These are phyloP conservation scores for Cenopis cana DNA, from an alignment of 2,888 invertebrate species.

Conservation along the genomic window DNA sequence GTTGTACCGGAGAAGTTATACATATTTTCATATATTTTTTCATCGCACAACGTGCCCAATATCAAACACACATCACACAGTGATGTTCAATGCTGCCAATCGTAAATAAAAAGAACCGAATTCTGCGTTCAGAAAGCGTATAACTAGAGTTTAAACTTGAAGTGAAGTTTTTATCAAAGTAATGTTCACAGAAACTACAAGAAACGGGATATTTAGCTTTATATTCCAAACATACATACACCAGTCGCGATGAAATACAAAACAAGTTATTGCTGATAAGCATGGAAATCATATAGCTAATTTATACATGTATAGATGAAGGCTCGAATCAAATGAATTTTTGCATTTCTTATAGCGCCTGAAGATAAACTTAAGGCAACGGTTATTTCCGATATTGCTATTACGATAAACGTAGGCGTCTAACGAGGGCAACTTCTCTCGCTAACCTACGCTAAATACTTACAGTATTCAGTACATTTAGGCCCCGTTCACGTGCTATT, in stretches of 20 bases:
- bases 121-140: no score
- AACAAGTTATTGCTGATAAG: neutral
- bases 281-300: neutral
- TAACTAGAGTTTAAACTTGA: no score
- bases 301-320: neutral
- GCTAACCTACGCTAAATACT: no score
- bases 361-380: neutral
- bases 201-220: neutral
- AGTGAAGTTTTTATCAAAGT: no score
- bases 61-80: no score
- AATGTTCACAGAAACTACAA: neutral
- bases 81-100: no score
- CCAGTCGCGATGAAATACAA: neutral
- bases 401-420: neutral
- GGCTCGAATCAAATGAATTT: neutral
- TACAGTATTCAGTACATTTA: no score
- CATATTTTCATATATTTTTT: no score
- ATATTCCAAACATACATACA: neutral
- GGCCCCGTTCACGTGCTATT: no score
- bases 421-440: neutral
- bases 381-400: neutral
- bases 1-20: no score
- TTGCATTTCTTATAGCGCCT: neutral
- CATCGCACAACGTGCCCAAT: no score
- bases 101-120: no score